Evolutionary conservation across 2,888 invertebrate genomes (phyloP).

Genomic region (Rutpela maculata): DNA sequence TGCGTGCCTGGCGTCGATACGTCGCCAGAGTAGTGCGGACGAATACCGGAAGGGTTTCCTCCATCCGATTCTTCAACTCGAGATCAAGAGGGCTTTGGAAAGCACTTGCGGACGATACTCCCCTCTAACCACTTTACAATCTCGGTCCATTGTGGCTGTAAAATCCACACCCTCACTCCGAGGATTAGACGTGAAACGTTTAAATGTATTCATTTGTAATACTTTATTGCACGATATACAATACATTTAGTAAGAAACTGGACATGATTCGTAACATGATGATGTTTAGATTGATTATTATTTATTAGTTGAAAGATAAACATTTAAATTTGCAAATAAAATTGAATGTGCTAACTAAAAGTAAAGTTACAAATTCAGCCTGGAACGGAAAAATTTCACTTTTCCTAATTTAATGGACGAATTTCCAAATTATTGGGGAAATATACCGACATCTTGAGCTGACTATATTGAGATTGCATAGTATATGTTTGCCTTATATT

Average conservation of each 20-base stretch:
- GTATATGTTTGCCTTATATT: too few species aligned
- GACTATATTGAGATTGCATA: too few species aligned
- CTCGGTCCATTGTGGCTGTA: conserved; percentile 24
- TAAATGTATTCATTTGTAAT: conserved; percentile 5
- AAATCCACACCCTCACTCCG: conserved; percentile 22
- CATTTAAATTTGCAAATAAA: too few species aligned
- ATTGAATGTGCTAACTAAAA: too few species aligned
- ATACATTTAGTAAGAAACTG: neutral
- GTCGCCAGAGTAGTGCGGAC: conserved; percentile 21
- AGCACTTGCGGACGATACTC: conserved; percentile 46
- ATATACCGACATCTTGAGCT: too few species aligned
- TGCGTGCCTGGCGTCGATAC: conserved; percentile 35
- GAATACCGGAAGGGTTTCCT: conserved; percentile 36
- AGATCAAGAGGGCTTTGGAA: conserved; percentile 43
- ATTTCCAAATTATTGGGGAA: too few species aligned
- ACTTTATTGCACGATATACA: neutral
- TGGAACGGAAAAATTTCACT: too few species aligned
- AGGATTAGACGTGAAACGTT: conserved; percentile 5
- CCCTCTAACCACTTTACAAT: conserved; percentile 41
- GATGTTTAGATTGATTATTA: too few species aligned
- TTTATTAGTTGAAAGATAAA: too few species aligned
- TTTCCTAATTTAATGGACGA: too few species aligned
- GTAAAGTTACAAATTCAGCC: too few species aligned
- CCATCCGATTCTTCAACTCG: conserved; percentile 24
- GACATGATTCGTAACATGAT: too few species aligned